phyloP scores from a whole-genome alignment of 2,888 invertebrate genomes.

The Callimorpha dominula region DNA sequence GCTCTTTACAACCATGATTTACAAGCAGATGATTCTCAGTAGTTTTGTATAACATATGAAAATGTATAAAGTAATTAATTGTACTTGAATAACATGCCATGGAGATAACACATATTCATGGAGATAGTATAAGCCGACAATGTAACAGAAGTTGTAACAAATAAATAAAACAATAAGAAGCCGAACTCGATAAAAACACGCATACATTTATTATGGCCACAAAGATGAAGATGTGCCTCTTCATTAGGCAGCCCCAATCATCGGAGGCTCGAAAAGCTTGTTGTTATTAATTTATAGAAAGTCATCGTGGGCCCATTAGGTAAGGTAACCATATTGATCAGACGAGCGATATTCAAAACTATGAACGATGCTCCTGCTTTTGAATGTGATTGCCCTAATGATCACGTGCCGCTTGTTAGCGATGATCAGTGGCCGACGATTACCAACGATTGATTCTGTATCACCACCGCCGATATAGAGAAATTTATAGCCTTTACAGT shows the following conservation, averaged over 20 bases:
- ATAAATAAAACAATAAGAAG: conserved; percentile 61
- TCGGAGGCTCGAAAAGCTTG: conserved; percentile 69
- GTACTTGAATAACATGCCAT: conserved; percentile 20
- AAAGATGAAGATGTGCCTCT: conserved; percentile 79
- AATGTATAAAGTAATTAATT: conserved; percentile 32
- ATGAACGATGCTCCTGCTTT: conserved; percentile 67
- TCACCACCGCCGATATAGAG: conserved; percentile 67
- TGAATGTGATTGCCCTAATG: conserved; percentile 81
- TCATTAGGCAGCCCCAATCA: conserved; percentile 82
- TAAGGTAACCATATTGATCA: conserved; percentile 82
- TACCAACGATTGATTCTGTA: conserved; percentile 74
- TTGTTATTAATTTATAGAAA: conserved; percentile 87
- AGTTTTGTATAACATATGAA: conserved; percentile 22
- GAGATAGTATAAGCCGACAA: conserved; percentile 52
- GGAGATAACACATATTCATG: conserved; percentile 37
- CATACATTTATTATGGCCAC: conserved; percentile 64
- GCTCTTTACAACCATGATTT: conserved; percentile 61
- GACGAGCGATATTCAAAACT: conserved; percentile 68
- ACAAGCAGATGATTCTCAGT: conserved; percentile 46
- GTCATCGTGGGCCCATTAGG: conserved; percentile 84
- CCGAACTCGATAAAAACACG: conserved; percentile 67
- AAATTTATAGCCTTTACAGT: conserved; percentile 80
- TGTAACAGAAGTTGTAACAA: conserved; percentile 63
- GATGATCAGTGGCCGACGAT: conserved; percentile 75
- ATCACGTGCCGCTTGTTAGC: conserved; percentile 84